Percentiles rank a stretch among this genome's conserved stretches.
Evolutionary conservation across 1,140 invertebrate genomes (phyloP).

Genomic region (Nixonia krombeini): DNA sequence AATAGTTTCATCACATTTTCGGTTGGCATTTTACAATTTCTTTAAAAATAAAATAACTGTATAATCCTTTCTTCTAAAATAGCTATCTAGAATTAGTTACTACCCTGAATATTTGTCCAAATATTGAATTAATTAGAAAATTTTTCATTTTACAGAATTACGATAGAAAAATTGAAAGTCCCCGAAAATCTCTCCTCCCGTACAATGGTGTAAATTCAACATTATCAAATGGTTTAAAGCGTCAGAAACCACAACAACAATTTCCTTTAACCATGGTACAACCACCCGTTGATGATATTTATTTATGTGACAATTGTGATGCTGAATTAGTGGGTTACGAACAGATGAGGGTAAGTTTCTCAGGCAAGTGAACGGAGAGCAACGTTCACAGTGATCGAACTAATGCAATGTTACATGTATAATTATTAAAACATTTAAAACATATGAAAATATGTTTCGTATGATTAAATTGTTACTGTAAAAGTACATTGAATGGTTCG

Average conservation of each 20-base stretch:
- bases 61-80: too few species aligned
- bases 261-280: constrained; percentile 70
- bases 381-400: background rate
- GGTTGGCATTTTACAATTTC: too few species aligned
- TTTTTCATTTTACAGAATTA: constrained; percentile 59
- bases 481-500: background rate
- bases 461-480: too few species aligned
- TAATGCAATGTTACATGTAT: too few species aligned
- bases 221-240: constrained; percentile 56
- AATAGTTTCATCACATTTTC: too few species aligned
- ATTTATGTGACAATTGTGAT: constrained; percentile 82
- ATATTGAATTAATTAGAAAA: background rate
- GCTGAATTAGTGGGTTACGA: constrained; percentile 73
- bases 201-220: constrained; percentile 51
- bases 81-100: too few species aligned
- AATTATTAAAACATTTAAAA: background rate
- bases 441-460: too few species aligned
- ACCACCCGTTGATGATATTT: constrained; percentile 76
- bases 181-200: constrained; percentile 58
- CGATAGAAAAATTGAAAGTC: constrained; percentile 60
- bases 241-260: constrained; percentile 58
- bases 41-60: too few species aligned
- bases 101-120: too few species aligned
- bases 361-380: background rate
- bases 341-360: constrained; percentile 72